Base-by-base conservation (phyloP, 1,140 invertebrate genomes). In the Drosophila nigrodunni region DNA sequence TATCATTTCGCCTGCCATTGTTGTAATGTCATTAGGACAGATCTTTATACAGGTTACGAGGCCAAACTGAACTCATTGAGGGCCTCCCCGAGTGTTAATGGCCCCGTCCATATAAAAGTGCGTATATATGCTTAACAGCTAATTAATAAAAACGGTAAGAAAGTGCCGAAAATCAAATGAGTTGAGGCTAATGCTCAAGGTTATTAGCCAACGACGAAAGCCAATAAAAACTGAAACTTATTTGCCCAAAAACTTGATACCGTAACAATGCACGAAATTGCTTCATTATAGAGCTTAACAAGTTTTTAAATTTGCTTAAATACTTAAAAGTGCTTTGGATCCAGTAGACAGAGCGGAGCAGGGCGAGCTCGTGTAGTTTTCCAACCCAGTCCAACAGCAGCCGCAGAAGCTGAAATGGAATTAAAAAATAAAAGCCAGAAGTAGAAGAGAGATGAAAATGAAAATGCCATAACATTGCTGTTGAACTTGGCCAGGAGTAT, bases 251-350 rank as follows among this genome's bases (percentile, higher is more conserved):
- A 30, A 64, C 37, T 44, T 55, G 44, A 43, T 25, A 35, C 25
- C 13, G 13, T 41, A 30, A 46, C 52, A 74, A 69, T 74, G 73
- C 61, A 61, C 54, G 50, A 78, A 78, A 86, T 87, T 78, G 78
- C 78, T 87, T 79, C 82, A 88, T 88, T 82, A 88, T 68, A 41
- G 55, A 64, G 77, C 83, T 88, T 88, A 82, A 80, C 65, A 88
- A 88, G 80, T 88, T 88, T 88, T 88, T 69, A 80, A 88, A 88
- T 88, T 88, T 82, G 75, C 83, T 88, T 88, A 88, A 88, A 78
- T 69, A 77, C 83, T 82, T 88, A 82, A 88, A 67, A 65, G 65
- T 44, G 43, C 58, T 68, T 68, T 68, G 52, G 50, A 65, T 64
- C 47, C 59, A 55, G 49, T 67, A 57, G 49, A 30, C 25, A 30